Evolutionary conservation across 2,888 invertebrate genomes (phyloP).

Genomic region (Physocephala rufipes): DNA sequence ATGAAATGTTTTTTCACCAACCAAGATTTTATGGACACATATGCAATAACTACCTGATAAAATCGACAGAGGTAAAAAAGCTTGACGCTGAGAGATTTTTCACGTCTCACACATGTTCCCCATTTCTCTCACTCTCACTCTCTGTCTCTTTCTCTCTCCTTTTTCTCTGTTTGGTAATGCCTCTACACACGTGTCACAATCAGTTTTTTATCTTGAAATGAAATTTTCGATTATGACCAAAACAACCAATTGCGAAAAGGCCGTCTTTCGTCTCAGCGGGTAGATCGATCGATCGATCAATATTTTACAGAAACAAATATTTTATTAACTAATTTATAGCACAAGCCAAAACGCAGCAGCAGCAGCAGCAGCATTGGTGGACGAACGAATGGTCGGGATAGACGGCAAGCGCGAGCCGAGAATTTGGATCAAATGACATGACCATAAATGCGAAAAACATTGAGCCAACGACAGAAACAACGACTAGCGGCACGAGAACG

Average conservation of each 20-base stretch:
- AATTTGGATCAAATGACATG: slow-evolving; percentile 34
- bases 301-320: slow-evolving; percentile 53
- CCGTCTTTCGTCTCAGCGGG: background rate
- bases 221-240: background rate
- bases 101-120: too few relatives aligned
- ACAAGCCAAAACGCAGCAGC: slow-evolving; percentile 53
- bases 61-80: too few relatives aligned
- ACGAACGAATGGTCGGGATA: too few relatives aligned
- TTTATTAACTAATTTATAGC: slow-evolving; percentile 65
- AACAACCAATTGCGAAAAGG: too few relatives aligned
- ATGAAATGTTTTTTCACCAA: too few relatives aligned
- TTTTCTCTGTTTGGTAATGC: background rate
- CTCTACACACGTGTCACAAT: background rate
- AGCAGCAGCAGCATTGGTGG: background rate
- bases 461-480: slow-evolving; percentile 1
- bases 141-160: background rate
- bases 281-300: slow-evolving; percentile 28
- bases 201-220: background rate
- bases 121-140: too few relatives aligned
- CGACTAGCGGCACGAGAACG: too few relatives aligned
- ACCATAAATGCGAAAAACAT: slow-evolving; percentile 24
- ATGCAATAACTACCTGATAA: too few relatives aligned
- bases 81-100: too few relatives aligned
- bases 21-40: too few relatives aligned
- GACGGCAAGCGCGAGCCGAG: slow-evolving; percentile 24